These are phyloP conservation scores for Telmatochromis brichardi DNA, from an alignment of 2,113 vertebrate species.

Conservation along the genomic window DNA sequence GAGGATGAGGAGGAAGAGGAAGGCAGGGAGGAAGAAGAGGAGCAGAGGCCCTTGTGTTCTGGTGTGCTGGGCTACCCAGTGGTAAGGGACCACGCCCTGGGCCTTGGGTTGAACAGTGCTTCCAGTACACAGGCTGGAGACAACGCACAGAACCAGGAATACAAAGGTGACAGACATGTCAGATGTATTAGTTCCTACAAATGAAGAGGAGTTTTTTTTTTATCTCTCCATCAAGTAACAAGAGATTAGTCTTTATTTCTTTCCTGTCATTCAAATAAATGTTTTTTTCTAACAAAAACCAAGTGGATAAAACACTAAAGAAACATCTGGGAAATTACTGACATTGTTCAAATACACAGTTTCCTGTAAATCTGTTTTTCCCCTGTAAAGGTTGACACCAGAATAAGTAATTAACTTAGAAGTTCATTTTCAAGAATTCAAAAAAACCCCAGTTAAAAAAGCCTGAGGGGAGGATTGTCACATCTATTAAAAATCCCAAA, in stretches of 20 bases:
- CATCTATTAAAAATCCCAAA: conserved; percentile 41
- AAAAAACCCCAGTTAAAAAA: neutral
- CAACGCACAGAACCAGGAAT: conserved; percentile 62
- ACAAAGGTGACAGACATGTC: conserved; percentile 73
- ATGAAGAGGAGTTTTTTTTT: neutral
- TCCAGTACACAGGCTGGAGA: conserved; percentile 62
- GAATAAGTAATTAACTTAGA: neutral
- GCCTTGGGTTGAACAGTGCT: conserved; percentile 66
- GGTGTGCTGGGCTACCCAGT: conserved; percentile 76
- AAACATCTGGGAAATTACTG: neutral
- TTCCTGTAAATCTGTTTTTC: neutral
- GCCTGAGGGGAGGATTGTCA: conserved; percentile 30
- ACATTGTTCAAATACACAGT: neutral
- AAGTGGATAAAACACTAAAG: neutral
- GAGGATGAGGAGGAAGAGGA: conserved; percentile 76
- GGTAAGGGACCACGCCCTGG: conserved; percentile 71
- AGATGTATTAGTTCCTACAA: neutral
- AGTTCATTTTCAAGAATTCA: conserved; percentile 3
- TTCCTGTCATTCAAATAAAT: neutral
- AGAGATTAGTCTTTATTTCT: neutral
- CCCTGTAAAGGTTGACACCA: neutral
- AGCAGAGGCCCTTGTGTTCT: conserved; percentile 82
- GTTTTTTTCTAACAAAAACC: neutral
- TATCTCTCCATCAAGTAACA: neutral
- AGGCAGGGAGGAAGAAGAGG: conserved; percentile 78